Evolutionary conservation across 30 jellyfish, hydroid and myxozoan species (phyloP).

Genomic region (Nemopilema nomurai): DNA sequence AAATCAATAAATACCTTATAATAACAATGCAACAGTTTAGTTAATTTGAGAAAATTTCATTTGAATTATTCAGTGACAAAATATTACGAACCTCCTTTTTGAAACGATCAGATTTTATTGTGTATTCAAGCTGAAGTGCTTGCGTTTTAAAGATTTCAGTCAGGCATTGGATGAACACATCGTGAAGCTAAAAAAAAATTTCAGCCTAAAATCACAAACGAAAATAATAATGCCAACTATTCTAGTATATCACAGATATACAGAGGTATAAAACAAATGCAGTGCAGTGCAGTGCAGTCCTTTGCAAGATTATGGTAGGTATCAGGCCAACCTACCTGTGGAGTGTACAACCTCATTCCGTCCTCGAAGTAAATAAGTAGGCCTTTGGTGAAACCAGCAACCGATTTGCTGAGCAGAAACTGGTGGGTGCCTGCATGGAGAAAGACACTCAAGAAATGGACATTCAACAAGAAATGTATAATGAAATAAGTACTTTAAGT

Average conservation of each 20-base stretch:
- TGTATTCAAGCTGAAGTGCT: slow-evolving; percentile 75
- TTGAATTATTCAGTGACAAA: neutral
- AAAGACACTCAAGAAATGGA: neutral
- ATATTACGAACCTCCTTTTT: slow-evolving; percentile 30
- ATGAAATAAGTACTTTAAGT: too few relatives aligned
- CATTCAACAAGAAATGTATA: neutral
- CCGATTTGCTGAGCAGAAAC: slow-evolving; percentile 70
- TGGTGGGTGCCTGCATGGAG: slow-evolving; percentile 29
- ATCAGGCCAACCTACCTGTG: slow-evolving; percentile 55
- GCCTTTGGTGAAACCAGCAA: slow-evolving; percentile 74
- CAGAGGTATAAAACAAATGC: too few relatives aligned
- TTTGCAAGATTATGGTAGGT: neutral
- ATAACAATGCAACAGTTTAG: too few relatives aligned
- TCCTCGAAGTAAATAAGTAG: slow-evolving; percentile 71
- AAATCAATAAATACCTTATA: too few relatives aligned
- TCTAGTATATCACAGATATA: too few relatives aligned
- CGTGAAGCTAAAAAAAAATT: slow-evolving; percentile 51
- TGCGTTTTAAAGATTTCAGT: slow-evolving; percentile 91
- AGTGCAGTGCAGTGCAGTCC: neutral
- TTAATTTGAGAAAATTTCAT: too few relatives aligned
- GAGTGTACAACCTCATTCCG: slow-evolving; percentile 73
- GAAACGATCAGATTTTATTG: slow-evolving; percentile 52
- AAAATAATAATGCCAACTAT: too few relatives aligned
- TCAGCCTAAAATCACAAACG: too few relatives aligned
- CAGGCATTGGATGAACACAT: slow-evolving; percentile 68